Evolutionary conservation across 2,888 invertebrate species (phyloP), one percentile per base, ranked within the genome.

Genomic region (Coelogynopora nodosa): DNA sequence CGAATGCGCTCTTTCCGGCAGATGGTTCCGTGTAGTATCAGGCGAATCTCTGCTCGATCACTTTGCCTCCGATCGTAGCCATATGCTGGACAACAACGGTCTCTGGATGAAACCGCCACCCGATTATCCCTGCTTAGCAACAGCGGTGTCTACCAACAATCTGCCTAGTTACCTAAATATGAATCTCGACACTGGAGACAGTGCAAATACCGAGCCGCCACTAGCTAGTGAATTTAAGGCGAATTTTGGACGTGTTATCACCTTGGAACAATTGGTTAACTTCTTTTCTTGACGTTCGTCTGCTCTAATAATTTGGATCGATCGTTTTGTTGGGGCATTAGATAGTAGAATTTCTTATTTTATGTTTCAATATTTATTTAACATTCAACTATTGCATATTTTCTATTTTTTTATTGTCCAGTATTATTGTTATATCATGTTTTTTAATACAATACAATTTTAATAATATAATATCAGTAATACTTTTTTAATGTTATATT

Each of bases 61-160:
- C 84, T 26, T 84, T n/a, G 84, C 84, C 18, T 84, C 84, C 31
- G 84, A 84, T 84, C 31, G 84, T 18, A 31, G 84, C 1, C 84
- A 84, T 31, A 84, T 84, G 84, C 31, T 31, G 0, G 84, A 84
- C 26, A 0, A 31, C 0, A 0, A 13, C 2, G 31, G 0, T 27
- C n/a, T 2, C 29, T 82, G 0, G n/a, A 30, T 30, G 0, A 67
- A 31, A 26, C 84, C 84, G 18, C 0, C 84, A 26, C 84, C 84
- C 2, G 18, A 31, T 31, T 84, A 84, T 30, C 84, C 84, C 30
- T 84, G 84, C 31, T 23, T 84, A 26, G n/a, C 27, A 18, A 5
- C 28, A 0, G 18, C 28, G 0, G 26, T 0, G 84, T 31, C 84
- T 18, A 67, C 26, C 31, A 31, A 84, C 31, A 84, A 84, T 27